Evolutionary conservation across 1,140 invertebrate species (phyloP).

Genomic region (Drosophila cardini): DNA sequence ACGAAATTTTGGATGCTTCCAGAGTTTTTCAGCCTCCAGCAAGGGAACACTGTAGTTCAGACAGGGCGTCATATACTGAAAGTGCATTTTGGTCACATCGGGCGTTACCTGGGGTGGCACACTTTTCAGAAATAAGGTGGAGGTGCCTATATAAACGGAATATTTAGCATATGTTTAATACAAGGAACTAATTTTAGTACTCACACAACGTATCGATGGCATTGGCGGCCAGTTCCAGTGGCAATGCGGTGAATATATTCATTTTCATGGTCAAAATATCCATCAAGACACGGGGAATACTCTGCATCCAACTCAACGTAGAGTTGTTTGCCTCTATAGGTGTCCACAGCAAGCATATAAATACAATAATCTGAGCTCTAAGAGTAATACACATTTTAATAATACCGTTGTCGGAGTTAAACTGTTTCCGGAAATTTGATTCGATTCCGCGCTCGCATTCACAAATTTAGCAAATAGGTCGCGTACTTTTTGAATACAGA

Average conservation of each 20-base stretch:
- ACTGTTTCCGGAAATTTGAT: conserved; percentile 3
- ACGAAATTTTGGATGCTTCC: conserved; percentile 61
- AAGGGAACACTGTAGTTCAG: conserved; percentile 70
- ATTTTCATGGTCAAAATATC: conserved; percentile 59
- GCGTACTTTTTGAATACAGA: conserved; percentile 2
- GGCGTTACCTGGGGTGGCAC: conserved; percentile 63
- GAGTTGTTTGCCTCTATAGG: conserved; percentile 8
- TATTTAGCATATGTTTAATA: background rate
- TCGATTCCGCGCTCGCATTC: background rate
- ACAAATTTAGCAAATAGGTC: conserved; percentile 30
- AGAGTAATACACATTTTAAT: conserved; percentile 4
- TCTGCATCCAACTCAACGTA: conserved; percentile 48
- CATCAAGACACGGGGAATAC: conserved; percentile 42
- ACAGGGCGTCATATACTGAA: conserved; percentile 75
- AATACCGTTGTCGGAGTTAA: conserved; percentile 1
- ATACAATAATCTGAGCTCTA: conserved; percentile 1
- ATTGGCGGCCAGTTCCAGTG: conserved; percentile 54
- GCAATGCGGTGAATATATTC: conserved; percentile 59
- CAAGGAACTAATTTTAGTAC: background rate
- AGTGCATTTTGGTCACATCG: conserved; percentile 71
- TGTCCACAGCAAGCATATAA: background rate
- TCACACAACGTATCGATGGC: conserved; percentile 59
- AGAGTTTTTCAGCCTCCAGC: conserved; percentile 57
- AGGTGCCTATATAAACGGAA: conserved; percentile 50
- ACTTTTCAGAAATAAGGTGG: conserved; percentile 50